phyloP scores from a whole-genome alignment of 2,113 vertebrate genomes.

The Odocoileus hemionus region DNA sequence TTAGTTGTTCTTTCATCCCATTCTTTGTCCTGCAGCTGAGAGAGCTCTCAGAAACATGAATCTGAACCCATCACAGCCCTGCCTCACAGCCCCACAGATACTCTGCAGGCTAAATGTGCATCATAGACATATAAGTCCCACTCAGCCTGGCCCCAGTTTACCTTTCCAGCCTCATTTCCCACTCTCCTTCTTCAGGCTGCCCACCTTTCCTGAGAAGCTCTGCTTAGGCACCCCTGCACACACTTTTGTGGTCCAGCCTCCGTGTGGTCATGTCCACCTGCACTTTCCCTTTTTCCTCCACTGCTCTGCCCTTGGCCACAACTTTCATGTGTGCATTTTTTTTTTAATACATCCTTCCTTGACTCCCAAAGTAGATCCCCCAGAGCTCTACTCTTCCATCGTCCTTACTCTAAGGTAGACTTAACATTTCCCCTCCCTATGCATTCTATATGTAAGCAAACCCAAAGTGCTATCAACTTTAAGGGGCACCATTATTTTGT shows the following conservation, averaged over 20 bases:
- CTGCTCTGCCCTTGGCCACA: neutral
- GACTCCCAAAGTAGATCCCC: neutral
- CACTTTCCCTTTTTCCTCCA: neutral
- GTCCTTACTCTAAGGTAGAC: neutral
- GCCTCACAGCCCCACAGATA: neutral
- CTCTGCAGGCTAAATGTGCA: neutral
- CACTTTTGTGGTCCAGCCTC: neutral
- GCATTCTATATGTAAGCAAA: neutral
- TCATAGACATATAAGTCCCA: neutral
- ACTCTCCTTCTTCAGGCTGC: neutral
- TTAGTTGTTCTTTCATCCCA: neutral
- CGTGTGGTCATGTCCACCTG: neutral
- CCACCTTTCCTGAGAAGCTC: too few relatives aligned
- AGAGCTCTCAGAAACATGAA: neutral
- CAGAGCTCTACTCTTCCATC: neutral
- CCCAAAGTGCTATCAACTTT: neutral
- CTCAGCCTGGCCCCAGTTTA: neutral
- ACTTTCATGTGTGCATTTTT: neutral
- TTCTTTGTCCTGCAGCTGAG: neutral
- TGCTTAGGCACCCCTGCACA: neutral
- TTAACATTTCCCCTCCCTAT: neutral
- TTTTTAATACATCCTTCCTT: neutral
- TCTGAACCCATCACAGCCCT: neutral
- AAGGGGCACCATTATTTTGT: neutral
- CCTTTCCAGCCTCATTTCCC: neutral